Evolutionary conservation across 2,113 vertebrate genomes (phyloP).

Genomic region (Tauraco erythrolophus): DNA sequence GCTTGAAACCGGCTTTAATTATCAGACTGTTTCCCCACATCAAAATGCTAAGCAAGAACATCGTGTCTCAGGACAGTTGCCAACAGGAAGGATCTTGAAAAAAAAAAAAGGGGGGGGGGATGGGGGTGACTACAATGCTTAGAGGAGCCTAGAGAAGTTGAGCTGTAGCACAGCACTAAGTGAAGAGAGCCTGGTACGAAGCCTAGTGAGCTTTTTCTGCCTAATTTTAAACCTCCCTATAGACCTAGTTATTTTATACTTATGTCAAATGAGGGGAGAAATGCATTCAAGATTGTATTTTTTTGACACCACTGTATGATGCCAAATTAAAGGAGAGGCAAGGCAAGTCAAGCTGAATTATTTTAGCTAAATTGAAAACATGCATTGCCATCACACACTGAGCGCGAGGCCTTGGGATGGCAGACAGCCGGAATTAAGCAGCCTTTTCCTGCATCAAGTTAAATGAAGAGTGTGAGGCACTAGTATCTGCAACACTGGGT

Average conservation of each 20-base stretch:
- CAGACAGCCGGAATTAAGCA: not conserved
- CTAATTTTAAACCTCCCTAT: constrained; percentile 13
- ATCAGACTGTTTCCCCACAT: constrained; percentile 72
- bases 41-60: constrained; percentile 74
- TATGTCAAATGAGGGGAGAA: not conserved
- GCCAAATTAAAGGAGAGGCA: constrained; percentile 25
- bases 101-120: not conserved
- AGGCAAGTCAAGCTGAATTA: constrained; percentile 20
- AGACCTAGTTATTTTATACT: not conserved
- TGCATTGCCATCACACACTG: not conserved
- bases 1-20: constrained; percentile 64
- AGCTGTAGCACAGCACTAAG: not conserved
- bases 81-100: constrained; percentile 68
- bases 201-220: not conserved
- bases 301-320: not conserved
- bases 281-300: not conserved
- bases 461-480: not conserved
- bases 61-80: constrained; percentile 65
- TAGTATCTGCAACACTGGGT: not conserved
- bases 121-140: not conserved
- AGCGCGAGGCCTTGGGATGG: not conserved
- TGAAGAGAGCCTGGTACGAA: not conserved
- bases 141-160: constrained; percentile 15
- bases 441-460: not conserved
- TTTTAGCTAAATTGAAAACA: constrained; percentile 34